These are phyloP conservation scores for Ptiloglossa arizonensis DNA, from an alignment of 1,140 invertebrate species.

Conservation along the genomic window DNA sequence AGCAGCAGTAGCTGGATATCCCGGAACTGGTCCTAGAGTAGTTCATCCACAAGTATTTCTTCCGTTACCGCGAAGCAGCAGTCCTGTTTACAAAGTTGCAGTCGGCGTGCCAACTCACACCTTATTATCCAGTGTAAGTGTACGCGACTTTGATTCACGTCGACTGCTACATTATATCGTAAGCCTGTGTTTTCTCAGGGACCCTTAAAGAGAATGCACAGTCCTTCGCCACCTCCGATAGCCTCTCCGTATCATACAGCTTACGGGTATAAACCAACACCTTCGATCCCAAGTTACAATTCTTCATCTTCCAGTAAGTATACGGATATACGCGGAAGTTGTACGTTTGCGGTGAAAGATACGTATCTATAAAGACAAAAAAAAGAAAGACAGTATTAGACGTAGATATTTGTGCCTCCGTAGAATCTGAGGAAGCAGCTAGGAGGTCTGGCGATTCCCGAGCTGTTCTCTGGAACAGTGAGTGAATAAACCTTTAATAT, in stretches of 20 bases:
- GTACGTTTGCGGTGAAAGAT: slow-evolving; percentile 12
- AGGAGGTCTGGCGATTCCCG: slow-evolving; percentile 88
- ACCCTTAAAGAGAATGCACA: slow-evolving; percentile 85
- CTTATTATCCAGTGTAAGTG: slow-evolving; percentile 77
- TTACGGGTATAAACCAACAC: slow-evolving; percentile 83
- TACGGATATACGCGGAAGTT: neutral
- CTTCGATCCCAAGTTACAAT: slow-evolving; percentile 78
- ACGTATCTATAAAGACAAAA: neutral
- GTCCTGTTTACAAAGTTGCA: slow-evolving; percentile 80
- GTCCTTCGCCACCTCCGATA: slow-evolving; percentile 85
- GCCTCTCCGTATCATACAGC: slow-evolving; percentile 82
- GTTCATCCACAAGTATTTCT: slow-evolving; percentile 82
- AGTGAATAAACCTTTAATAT: slow-evolving; percentile 75
- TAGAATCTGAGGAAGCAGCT: slow-evolving; percentile 90
- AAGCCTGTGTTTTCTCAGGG: slow-evolving; percentile 74
- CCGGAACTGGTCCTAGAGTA: slow-evolving; percentile 74
- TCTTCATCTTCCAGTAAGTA: slow-evolving; percentile 82
- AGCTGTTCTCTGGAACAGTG: slow-evolving; percentile 91
- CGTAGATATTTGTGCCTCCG: slow-evolving; percentile 72
- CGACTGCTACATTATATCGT: neutral
- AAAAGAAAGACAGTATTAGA: slow-evolving; percentile 12
- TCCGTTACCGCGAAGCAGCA: slow-evolving; percentile 76
- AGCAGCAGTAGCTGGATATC: slow-evolving; percentile 81
- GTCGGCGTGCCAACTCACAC: slow-evolving; percentile 79
- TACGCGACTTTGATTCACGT: neutral